Evolutionary conservation across 2,113 vertebrate genomes (phyloP), one percentile per base, ranked within the genome.

Genomic region (Pseudorhombus dupliciocellatus): DNA sequence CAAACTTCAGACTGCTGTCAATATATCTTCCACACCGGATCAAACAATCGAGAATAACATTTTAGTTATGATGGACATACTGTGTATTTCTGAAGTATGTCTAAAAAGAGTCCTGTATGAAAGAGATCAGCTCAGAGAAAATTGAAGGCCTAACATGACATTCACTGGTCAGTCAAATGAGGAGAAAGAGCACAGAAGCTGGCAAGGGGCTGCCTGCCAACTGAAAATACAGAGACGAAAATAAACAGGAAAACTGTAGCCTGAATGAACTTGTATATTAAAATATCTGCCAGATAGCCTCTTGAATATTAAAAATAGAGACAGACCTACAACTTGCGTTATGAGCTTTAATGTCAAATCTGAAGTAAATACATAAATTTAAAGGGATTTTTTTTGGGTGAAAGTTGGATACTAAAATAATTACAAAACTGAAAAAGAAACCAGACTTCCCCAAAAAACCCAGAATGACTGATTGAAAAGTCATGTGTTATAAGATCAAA

Each of bases 61-160:
- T 67, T 2, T 54, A 64, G 70, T 62, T 73, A 57, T 56, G 22
- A 75, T 52, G 40, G 10, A 37, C 18, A 9, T 50, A 50, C 42
- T 44, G 42, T 4, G 42, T 15, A 44, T 18, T 46, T 46, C 42
- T 46, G 42, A 46, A 16, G 44, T 21, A 57, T 34, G n/a, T n/a
- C n/a, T 37, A 37, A 53, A 77, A 48, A 40, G 1, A 64, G 26
- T 52, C 9, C 14, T 28, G 52, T 21, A 48, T 42, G 18, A 64
- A 22, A 65, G 30, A 55, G 18, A 42, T 8, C 2, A 0, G 18
- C 30, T 0, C 42, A 46, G 22, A 63, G 44, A 42, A 56, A 40
- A 73, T 22, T 14, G 62, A 50, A 37, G 16, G 53, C 18, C 31
- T 44, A 51, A 37, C 60, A 31, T 54, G 15, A 50, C 15, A 20